phyloP scores from a whole-genome alignment of 1,140 invertebrate species.

The Ruditapes philippinarum region DNA sequence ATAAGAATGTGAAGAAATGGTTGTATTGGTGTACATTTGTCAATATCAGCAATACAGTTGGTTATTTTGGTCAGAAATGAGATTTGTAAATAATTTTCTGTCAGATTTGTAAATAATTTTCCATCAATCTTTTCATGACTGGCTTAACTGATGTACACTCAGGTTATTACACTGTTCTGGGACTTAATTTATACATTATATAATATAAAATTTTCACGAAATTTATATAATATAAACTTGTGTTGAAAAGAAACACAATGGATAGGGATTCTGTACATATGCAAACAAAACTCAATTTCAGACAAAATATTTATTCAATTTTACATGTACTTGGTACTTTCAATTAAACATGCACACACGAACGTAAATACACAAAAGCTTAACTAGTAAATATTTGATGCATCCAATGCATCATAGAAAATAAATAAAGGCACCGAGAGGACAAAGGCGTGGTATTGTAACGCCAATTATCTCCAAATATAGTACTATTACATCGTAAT shows the following conservation, averaged over 20 bases:
- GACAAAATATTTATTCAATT: constrained; percentile 79
- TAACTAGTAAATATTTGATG: constrained; percentile 61
- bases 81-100: not conserved
- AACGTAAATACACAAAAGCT: constrained; percentile 77
- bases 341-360: constrained; percentile 75
- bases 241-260: too few species aligned
- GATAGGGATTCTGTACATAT: too few species aligned
- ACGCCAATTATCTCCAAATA: constrained; percentile 44
- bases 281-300: constrained; percentile 5
- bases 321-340: constrained; percentile 80
- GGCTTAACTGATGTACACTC: too few species aligned
- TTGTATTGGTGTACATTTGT: not conserved
- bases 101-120: too few species aligned
- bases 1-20: not conserved
- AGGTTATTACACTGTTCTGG: too few species aligned
- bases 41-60: not conserved
- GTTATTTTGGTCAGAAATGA: not conserved
- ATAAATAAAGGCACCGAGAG: constrained; percentile 67
- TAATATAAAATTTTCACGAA: too few species aligned
- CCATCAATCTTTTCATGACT: too few species aligned
- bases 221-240: too few species aligned
- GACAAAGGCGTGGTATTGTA: constrained; percentile 40
- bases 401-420: constrained; percentile 61
- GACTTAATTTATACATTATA: too few species aligned
- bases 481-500: constrained; percentile 21